Conservation (phyloP, 1,140 invertebrate genomes). For the Nasonia longicornis region DNA sequence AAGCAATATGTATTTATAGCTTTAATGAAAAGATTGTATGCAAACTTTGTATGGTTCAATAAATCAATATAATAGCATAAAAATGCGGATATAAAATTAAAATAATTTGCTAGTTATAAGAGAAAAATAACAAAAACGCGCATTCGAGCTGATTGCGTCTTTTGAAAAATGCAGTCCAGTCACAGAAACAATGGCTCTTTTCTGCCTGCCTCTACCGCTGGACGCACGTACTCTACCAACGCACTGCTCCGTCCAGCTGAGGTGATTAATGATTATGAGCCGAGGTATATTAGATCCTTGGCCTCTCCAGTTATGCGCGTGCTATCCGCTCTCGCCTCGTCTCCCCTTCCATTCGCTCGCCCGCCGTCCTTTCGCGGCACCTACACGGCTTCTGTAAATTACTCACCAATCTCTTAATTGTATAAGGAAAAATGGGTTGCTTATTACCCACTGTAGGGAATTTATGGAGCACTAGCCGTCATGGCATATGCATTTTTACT, state of each 20-base stretch:
- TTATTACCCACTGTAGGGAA: slow-evolving; percentile 56
- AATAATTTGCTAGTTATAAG: background rate
- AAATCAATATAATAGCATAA: too few relatives aligned
- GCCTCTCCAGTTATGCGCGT: slow-evolving; percentile 54
- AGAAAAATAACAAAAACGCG: background rate
- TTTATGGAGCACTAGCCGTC: background rate
- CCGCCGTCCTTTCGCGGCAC: background rate
- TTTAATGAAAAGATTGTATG: background rate
- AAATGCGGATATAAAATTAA: too few relatives aligned
- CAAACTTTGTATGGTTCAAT: too few relatives aligned
- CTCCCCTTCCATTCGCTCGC: slow-evolving; percentile 3
- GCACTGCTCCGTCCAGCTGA: slow-evolving; percentile 52
- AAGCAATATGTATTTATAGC: background rate
- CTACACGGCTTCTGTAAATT: slow-evolving; percentile 55
- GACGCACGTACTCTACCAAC: slow-evolving; percentile 51
- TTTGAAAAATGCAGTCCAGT: slow-evolving; percentile 54
- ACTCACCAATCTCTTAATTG: slow-evolving; percentile 63
- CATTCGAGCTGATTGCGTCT: slow-evolving; percentile 25
- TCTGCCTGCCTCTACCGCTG: slow-evolving; percentile 12
- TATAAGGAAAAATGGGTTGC: slow-evolving; percentile 58
- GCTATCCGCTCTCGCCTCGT: slow-evolving; percentile 41
- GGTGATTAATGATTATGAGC: slow-evolving; percentile 68
- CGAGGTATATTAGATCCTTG: slow-evolving; percentile 63
- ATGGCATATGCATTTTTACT: slow-evolving; percentile 36
- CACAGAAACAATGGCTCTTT: slow-evolving; percentile 50